Evolutionary conservation across 2,888 invertebrate genomes (phyloP), one percentile per base, ranked within the genome.

Genomic region (Melieria picta): DNA sequence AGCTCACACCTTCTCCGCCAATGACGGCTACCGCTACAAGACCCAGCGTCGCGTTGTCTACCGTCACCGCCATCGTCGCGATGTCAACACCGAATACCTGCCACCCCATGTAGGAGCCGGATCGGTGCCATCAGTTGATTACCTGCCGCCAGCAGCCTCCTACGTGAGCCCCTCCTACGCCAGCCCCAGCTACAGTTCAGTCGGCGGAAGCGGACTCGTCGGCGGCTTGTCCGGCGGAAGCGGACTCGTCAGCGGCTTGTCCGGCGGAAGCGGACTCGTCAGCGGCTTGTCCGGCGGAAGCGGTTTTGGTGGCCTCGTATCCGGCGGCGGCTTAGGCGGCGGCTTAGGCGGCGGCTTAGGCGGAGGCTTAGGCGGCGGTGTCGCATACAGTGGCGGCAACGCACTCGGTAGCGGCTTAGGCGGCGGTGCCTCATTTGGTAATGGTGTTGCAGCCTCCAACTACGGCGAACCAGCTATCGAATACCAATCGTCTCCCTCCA

Each of bases 11-110:
- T 83, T 75, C 78, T 84, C 84, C 5, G 73, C 83, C 56, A 71
- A 66, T 52, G 84, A 83, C 74, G 85, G 85, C 16, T 85, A 86
- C 79, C 81, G 81, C 61, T 84, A 86, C 79, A 84, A 81, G 79
- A 84, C 81, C 75, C 78, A 80, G 56, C 81, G 77, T 74, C 83
- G 81, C 65, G 75, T 75, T 64, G 75, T 77, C 64, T 71, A 72
- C 64, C 66, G 79, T 77, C 80, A 81, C 69, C 83, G 83, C 68
- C 81, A 80, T 58, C 84, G 84, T 78, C 83, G 84, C 78, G 84
- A 78, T 76, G 82, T 80, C 47, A 79, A 80, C 76, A 82, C 75
- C 77, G 84, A 85, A 42, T 84, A 84, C 72, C 76, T 84, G 80
- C 85, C 81, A 45, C 80, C 82, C 52, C 42, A 62, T 11, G 69